A percentile compares a stretch with the other conserved stretches of the same genome.
Conservation (phyloP, 2,888 invertebrate species). For the Nephrocerus scutellatus region DNA sequence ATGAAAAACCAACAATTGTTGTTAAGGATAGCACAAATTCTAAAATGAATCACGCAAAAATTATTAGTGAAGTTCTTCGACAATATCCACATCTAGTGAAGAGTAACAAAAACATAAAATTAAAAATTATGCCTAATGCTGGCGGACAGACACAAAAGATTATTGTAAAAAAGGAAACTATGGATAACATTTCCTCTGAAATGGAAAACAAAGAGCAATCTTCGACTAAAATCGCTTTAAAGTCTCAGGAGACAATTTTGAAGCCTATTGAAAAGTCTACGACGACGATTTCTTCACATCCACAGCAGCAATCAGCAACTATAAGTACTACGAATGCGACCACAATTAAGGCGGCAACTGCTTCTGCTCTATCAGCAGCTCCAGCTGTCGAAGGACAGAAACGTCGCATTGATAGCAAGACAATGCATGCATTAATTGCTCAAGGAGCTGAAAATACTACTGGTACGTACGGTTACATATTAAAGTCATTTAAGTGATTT, state of each 20-base stretch:
- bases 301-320: slow-evolving; percentile 6
- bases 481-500: not conserved
- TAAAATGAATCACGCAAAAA: slow-evolving; percentile 69
- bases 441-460: slow-evolving; percentile 56
- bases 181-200: slow-evolving; percentile 19
- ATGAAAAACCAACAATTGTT: slow-evolving; percentile 44
- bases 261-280: slow-evolving; percentile 3
- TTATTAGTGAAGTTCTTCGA: slow-evolving; percentile 78
- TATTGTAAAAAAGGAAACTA: slow-evolving; percentile 33
- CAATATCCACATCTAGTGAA: slow-evolving; percentile 83
- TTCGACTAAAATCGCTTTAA: slow-evolving; percentile 25
- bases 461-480: slow-evolving; percentile 37
- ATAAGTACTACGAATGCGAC: slow-evolving; percentile 14
- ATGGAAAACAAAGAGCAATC: slow-evolving; percentile 16
- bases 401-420: slow-evolving; percentile 56
- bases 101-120: slow-evolving; percentile 77
- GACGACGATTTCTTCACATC: too few relatives aligned
- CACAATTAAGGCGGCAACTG: slow-evolving; percentile 13
- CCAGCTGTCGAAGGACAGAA: slow-evolving; percentile 34
- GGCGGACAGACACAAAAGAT: slow-evolving; percentile 32
- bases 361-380: slow-evolving; percentile 8
- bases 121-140: slow-evolving; percentile 68
- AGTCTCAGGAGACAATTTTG: slow-evolving; percentile 2
- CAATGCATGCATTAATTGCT: slow-evolving; percentile 56
- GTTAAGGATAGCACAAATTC: slow-evolving; percentile 44